phyloP scores from a whole-genome alignment of 1,140 invertebrate species.

The Ceratosolen solmsi region DNA sequence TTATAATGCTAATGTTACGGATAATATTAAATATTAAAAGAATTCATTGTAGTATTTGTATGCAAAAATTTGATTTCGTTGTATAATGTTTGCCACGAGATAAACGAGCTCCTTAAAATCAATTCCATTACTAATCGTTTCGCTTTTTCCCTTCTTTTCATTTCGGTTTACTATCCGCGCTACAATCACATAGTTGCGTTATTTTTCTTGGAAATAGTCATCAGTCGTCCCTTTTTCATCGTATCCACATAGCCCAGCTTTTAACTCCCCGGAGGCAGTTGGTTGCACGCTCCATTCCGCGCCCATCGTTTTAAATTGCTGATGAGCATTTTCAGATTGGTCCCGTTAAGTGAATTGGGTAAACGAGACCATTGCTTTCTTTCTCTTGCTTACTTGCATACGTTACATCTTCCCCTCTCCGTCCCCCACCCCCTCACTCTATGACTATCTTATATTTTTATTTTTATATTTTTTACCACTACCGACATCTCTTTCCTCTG shows the following conservation, averaged over 20 bases:
- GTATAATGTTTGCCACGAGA: not conserved
- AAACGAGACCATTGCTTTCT: conserved; percentile 53
- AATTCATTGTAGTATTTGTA: too few relatives aligned
- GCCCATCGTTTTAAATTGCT: conserved; percentile 72
- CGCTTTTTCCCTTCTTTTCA: conserved; percentile 23
- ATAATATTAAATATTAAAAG: too few relatives aligned
- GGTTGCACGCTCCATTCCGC: conserved; percentile 49
- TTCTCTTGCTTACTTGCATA: not conserved
- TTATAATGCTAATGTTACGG: too few relatives aligned
- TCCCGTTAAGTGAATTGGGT: conserved; percentile 73
- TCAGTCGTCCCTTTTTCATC: conserved; percentile 38
- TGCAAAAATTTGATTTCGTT: not conserved
- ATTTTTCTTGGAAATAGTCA: conserved; percentile 47
- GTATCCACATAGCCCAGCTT: conserved; percentile 32
- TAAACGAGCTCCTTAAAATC: conserved; percentile 11
- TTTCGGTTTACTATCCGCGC: conserved; percentile 13
- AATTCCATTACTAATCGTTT: conserved; percentile 19
- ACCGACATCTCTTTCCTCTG: conserved; percentile 53
- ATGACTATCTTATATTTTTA: too few relatives aligned
- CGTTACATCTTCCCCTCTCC: not conserved
- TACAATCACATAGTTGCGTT: not conserved
- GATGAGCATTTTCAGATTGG: conserved; percentile 74
- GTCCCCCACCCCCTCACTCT: not conserved
- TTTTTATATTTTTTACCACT: not conserved
- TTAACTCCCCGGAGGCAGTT: conserved; percentile 39